Base-by-base conservation (phyloP, 2,888 invertebrate species). In the Euclidia mi region DNA sequence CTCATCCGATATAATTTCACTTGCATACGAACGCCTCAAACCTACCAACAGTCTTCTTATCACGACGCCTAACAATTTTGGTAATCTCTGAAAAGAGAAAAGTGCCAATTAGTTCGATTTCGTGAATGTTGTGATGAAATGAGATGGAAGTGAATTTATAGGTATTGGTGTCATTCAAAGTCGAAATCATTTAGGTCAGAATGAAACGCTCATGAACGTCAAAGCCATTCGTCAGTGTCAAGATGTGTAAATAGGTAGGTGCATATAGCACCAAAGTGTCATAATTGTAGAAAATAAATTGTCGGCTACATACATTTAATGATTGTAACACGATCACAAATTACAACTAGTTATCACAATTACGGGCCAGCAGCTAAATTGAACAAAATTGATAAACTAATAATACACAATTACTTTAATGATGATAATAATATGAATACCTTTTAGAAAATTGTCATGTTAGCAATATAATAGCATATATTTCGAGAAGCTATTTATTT, bases 41-140 rank as follows among this genome's bases (percentile, higher is more conserved):
- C n/a, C 53, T 34, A 59, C 49, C 52, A 55, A 45, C 52, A 49
- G 49, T 56, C 52, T 44, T 37, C 55, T 53, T 67, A 65, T 12
- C 37, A 55, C 59, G 65, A 56, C 66, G 70, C 68, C 57, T 60
- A 73, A 56, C 65, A 83, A 79, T 82, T 80, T 81, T 69, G 81
- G 72, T 76, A 76, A 78, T 79, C 62, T 85, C 91, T 91, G 91
- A 58, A 90, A 91, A 85, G 81, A 89, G 85, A 85, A 89, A 88
- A 85, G 78, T 78, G 80, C 76, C 85, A 87, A 87, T 90, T 87
- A 90, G 77, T 77, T 77, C 71, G 72, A 75, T 76, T 77, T 80
- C 72, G 71, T 61, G 62, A 66, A 61, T 72, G 67, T 67, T 71
- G 76, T 64, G 71, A 74, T 75, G 74, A 62, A 79, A 79, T 82